Conservation (phyloP, 2,888 invertebrate genomes). For the Laspeyria flexula region DNA sequence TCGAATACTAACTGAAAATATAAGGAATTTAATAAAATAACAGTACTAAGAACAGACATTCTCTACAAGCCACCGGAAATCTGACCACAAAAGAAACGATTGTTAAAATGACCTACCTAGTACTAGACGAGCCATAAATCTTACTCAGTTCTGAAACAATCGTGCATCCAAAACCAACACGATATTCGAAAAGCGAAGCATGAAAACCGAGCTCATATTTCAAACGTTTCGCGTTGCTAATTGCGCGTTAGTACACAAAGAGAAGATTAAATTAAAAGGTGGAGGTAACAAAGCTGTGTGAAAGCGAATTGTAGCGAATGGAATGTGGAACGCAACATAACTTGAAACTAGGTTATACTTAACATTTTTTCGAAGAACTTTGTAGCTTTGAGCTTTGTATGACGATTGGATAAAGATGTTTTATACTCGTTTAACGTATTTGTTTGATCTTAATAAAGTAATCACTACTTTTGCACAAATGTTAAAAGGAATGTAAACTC, state of each 20-base stretch:
- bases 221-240: conserved; percentile 27
- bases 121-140: neutral
- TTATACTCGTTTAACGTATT: neutral
- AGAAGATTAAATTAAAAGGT: conserved; percentile 24
- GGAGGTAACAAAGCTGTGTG: conserved; percentile 7
- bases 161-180: neutral
- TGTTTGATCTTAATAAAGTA: neutral
- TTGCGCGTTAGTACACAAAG: conserved; percentile 35
- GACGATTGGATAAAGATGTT: neutral
- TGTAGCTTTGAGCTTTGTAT: neutral
- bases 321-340: conserved; percentile 8
- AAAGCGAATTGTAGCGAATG: conserved; percentile 2
- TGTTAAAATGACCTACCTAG: too few relatives aligned
- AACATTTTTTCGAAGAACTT: conserved; percentile 29
- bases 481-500: too few relatives aligned
- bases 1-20: too few relatives aligned
- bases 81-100: too few relatives aligned
- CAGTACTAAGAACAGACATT: too few relatives aligned
- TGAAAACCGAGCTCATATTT: conserved; percentile 27
- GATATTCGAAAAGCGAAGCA: neutral
- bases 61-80: too few relatives aligned
- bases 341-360: conserved; percentile 16
- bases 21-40: too few relatives aligned
- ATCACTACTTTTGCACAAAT: too few relatives aligned
- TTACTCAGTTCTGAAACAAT: neutral